A percentile compares a stretch with the other conserved stretches of the same genome.
phyloP scores from a whole-genome alignment of 2,797 vertebrate species.

The Heliangelus exortis region DNA sequence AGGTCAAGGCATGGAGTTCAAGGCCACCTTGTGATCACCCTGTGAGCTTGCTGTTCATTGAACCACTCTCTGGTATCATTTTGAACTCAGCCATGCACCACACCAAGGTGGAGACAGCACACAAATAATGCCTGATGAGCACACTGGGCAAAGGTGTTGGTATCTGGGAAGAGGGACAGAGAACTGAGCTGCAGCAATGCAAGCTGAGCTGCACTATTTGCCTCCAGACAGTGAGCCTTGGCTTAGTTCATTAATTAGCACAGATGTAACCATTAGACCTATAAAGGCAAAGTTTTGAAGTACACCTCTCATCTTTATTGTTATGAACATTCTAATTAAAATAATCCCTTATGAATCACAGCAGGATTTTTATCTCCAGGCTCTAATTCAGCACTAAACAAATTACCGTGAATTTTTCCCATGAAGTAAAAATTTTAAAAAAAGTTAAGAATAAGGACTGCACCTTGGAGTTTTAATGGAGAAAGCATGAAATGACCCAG shows the following conservation, averaged over 20 bases:
- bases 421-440: not conserved
- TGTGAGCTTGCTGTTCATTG: not conserved
- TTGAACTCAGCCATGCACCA: rapidly evolving
- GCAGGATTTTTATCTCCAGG: not conserved
- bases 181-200: not conserved
- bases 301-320: not conserved
- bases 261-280: not conserved
- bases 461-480: not conserved
- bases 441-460: not conserved
- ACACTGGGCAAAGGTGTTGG: not conserved
- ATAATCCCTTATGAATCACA: not conserved
- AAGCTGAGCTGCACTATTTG: not conserved
- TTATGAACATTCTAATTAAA: not conserved
- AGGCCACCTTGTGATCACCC: not conserved
- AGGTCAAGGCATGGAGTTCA: not conserved
- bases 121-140: rapidly evolving
- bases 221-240: not conserved
- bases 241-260: not conserved
- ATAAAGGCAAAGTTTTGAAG: rapidly evolving
- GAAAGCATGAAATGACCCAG: not conserved
- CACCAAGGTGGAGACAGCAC: not conserved
- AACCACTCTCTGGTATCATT: not conserved
- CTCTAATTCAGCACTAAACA: not conserved
- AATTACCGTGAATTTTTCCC: rapidly evolving
- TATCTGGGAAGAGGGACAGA: not conserved